Percentiles rank a stretch among this genome's conserved stretches.
Evolutionary conservation across 2,888 invertebrate species (phyloP).

Genomic region (Aphrophora alni): DNA sequence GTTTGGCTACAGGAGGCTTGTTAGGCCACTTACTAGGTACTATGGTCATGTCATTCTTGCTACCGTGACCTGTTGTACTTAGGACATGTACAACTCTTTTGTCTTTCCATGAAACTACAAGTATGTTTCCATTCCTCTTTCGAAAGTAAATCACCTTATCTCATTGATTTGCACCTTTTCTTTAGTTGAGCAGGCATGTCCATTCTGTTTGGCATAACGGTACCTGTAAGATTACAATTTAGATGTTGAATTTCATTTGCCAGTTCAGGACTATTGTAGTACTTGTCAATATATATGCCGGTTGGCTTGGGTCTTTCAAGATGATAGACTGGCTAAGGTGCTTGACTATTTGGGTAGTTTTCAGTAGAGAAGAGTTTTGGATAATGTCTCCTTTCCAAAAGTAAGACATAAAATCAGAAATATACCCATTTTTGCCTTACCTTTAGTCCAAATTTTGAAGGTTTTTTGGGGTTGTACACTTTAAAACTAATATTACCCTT

Average conservation of each 20-base stretch:
- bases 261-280: conserved; percentile 14
- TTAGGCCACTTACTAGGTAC: background rate
- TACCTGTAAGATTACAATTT: conserved; percentile 7
- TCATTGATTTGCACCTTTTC: background rate
- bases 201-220: background rate
- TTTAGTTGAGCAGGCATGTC: background rate
- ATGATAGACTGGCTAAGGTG: background rate
- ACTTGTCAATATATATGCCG: background rate
- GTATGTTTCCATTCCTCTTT: background rate
- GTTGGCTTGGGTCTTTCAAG: background rate
- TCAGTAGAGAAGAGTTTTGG: background rate
- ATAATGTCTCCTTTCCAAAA: background rate
- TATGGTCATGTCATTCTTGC: background rate
- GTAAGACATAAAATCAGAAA: conserved; percentile 18
- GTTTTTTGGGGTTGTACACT: conserved; percentile 17
- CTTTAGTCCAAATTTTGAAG: conserved; percentile 14
- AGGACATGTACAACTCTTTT: conserved; percentile 9
- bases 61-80: background rate
- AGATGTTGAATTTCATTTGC: background rate
- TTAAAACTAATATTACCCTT: conserved; percentile 9
- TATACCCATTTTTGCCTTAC: background rate
- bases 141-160: background rate
- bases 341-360: conserved; percentile 11
- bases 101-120: conserved; percentile 21
- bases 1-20: background rate